Evolutionary conservation across 2,888 invertebrate species (phyloP).

Genomic region (Drosophila maculinotata): DNA sequence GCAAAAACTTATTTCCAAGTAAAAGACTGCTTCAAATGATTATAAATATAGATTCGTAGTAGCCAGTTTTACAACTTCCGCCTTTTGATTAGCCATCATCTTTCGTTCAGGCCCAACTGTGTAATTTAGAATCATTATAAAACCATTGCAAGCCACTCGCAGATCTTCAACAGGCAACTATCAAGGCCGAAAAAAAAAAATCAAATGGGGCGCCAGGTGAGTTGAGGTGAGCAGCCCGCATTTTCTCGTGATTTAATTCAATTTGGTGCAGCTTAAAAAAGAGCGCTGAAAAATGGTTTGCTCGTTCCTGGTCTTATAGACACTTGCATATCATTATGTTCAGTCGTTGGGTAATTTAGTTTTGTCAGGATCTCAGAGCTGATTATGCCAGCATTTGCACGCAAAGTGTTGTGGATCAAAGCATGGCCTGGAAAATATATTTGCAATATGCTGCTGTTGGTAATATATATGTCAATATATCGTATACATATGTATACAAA

Average conservation of each 20-base stretch:
- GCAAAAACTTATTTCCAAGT: neutral
- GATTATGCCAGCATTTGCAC: slow-evolving; percentile 67
- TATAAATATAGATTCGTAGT: no score
- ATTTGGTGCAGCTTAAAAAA: slow-evolving; percentile 34
- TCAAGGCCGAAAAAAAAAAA: slow-evolving; percentile 34
- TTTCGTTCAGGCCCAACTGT: slow-evolving; percentile 3
- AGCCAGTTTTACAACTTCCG: slow-evolving; percentile 4
- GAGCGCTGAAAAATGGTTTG: slow-evolving; percentile 20
- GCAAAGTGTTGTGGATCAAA: no score
- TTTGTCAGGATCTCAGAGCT: slow-evolving; percentile 28
- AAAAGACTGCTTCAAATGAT: no score
- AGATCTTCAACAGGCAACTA: slow-evolving; percentile 35
- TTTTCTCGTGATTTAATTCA: slow-evolving; percentile 52
- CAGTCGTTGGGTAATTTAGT: slow-evolving; percentile 36
- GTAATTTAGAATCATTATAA: slow-evolving; percentile 53
- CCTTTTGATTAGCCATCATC: neutral
- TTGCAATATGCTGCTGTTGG: slow-evolving; percentile 25
- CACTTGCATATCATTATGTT: slow-evolving; percentile 38
- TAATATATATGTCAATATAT: neutral
- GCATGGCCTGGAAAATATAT: slow-evolving; percentile 10
- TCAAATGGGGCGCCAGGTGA: slow-evolving; percentile 25
- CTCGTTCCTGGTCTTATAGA: slow-evolving; percentile 7
- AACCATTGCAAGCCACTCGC: slow-evolving; percentile 28
- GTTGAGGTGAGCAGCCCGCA: slow-evolving; percentile 35
- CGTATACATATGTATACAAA: neutral